Percentiles rank a stretch among this genome's conserved stretches.
phyloP scores from a whole-genome alignment of 2,113 vertebrate species.

The Gnathonemus echidnorhynchus region DNA sequence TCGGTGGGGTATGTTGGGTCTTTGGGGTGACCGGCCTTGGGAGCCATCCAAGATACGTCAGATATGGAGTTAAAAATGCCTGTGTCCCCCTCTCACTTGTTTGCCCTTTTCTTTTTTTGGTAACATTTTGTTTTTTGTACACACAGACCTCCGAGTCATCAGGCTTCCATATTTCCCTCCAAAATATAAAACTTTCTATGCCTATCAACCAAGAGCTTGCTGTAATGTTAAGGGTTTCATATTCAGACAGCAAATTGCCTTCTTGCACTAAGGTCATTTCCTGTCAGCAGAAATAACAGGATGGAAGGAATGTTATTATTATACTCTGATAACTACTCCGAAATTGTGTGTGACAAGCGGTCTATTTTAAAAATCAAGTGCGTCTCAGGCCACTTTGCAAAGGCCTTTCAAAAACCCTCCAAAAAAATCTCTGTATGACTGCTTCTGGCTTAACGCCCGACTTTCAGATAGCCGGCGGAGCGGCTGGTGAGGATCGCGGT shows the following conservation, averaged over 20 bases:
- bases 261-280: not conserved
- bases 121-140: not conserved
- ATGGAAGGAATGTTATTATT: not conserved
- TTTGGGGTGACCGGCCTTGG: not conserved
- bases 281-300: conserved; percentile 9
- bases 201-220: not conserved
- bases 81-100: not conserved
- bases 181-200: not conserved
- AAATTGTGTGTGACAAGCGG: not conserved
- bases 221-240: not conserved
- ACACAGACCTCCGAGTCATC: not conserved
- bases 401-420: not conserved
- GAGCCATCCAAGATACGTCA: not conserved
- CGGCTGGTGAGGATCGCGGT: not conserved
- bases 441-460: not conserved
- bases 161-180: not conserved
- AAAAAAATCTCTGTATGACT: not conserved
- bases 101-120: not conserved
- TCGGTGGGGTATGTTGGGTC: not conserved
- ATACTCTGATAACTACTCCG: not conserved
- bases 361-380: not conserved
- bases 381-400: not conserved
- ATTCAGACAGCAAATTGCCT: not conserved
- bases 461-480: not conserved
- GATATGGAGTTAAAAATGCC: not conserved